Conservation (phyloP, 1,140 invertebrate genomes). For the Lepidurus arcticus region DNA sequence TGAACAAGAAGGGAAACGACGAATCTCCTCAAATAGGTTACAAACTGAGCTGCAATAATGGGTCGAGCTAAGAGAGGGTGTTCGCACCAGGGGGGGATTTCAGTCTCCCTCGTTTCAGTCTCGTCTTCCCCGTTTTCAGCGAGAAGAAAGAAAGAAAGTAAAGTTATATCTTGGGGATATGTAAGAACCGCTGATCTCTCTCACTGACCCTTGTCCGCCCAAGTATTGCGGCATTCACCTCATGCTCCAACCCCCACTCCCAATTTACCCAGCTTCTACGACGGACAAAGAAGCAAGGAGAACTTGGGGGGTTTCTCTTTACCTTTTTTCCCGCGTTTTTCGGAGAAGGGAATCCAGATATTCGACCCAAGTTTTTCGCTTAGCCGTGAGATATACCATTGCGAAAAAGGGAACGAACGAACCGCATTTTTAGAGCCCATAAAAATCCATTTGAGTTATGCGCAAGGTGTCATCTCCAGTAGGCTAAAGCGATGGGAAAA, state of each 20-base stretch:
- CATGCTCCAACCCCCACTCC: not conserved
- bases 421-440: no score
- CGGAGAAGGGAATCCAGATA: no score
- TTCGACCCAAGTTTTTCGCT: no score
- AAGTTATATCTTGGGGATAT: not conserved
- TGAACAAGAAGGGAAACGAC: no score
- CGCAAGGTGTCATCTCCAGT: no score
- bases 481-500: no score
- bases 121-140: not conserved
- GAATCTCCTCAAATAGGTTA: not conserved
- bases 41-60: not conserved
- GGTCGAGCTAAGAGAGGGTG: not conserved
- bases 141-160: not conserved
- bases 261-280: not conserved
- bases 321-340: no score
- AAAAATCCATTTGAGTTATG: no score
- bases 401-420: no score
- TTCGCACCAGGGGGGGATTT: slow-evolving; percentile 1
- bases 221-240: not conserved
- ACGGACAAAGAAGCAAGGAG: not conserved
- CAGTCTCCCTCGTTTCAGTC: not conserved
- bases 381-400: no score
- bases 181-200: not conserved
- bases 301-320: not conserved
- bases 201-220: not conserved